A percentile compares a stretch with the other conserved stretches of the same genome.
Conservation (phyloP, 2,113 vertebrate species). For the Peromyscus californicus region DNA sequence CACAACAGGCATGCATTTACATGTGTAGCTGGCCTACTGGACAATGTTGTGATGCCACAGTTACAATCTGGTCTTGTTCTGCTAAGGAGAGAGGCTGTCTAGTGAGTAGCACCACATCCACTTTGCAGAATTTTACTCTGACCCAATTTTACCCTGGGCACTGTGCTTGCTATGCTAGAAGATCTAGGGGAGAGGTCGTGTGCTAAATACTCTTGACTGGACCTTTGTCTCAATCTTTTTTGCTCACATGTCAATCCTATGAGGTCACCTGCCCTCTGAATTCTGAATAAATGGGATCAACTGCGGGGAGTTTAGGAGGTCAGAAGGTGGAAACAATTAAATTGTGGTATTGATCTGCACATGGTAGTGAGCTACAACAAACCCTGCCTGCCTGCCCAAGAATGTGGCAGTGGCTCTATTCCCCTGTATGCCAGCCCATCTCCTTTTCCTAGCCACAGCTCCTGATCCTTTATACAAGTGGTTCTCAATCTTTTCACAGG, state of each 20-base stretch:
- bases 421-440: neutral
- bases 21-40: neutral
- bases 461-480: neutral
- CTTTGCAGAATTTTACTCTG: neutral
- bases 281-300: neutral
- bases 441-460: neutral
- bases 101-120: neutral
- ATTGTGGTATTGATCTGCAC: neutral
- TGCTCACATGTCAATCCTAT: neutral
- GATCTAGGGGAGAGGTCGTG: rapidly evolving
- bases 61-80: neutral
- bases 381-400: neutral
- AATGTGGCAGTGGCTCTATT: neutral
- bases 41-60: neutral
- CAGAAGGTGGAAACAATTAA: neutral
- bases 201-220: neutral
- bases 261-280: neutral
- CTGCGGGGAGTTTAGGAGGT: neutral
- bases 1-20: neutral
- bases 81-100: neutral
- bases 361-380: neutral
- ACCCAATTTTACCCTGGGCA: too few relatives aligned
- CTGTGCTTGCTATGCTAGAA: neutral
- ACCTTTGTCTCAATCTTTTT: neutral
- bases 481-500: neutral